Percentiles rank a stretch among this genome's conserved stretches.
phyloP scores from a whole-genome alignment of 2,797 vertebrate genomes.

The Hozukius guyotensis region DNA sequence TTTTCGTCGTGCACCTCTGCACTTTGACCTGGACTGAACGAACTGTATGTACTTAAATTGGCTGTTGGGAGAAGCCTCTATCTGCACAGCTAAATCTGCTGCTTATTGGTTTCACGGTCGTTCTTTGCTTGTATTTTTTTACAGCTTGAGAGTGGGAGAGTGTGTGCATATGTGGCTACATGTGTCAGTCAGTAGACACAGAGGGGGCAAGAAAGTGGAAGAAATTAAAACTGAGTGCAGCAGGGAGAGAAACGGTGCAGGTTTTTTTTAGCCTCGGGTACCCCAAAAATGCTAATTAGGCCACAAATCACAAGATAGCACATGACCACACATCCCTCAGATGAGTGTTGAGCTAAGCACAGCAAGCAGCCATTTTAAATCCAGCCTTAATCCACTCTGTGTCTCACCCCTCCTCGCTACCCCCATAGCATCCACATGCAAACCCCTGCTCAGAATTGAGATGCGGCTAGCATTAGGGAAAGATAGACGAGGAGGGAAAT shows the following conservation, averaged over 20 bases:
- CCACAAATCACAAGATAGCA: slow-evolving; percentile 67
- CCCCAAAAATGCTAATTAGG: slow-evolving; percentile 69
- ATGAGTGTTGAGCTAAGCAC: slow-evolving; percentile 63
- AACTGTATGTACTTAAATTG: slow-evolving; percentile 49
- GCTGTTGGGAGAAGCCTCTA: slow-evolving; percentile 29
- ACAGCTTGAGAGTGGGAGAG: slow-evolving; percentile 34
- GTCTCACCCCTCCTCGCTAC: slow-evolving; percentile 46
- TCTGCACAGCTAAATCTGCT: slow-evolving; percentile 37
- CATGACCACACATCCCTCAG: slow-evolving; percentile 61
- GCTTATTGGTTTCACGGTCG: slow-evolving; percentile 57
- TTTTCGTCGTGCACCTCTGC: slow-evolving; percentile 41
- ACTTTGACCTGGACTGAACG: slow-evolving; percentile 61
- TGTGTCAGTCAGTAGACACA: slow-evolving; percentile 17
- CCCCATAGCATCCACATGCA: slow-evolving; percentile 49
- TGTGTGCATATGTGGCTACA: slow-evolving; percentile 31
- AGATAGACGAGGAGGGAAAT: slow-evolving; percentile 62
- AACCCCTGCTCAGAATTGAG: slow-evolving; percentile 50
- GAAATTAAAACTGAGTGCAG: slow-evolving; percentile 22
- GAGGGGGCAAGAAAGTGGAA: background rate
- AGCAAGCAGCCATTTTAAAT: slow-evolving; percentile 75
- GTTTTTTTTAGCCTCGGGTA: slow-evolving; percentile 30
- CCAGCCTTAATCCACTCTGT: slow-evolving; percentile 66
- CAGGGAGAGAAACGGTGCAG: slow-evolving; percentile 1
- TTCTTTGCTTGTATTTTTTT: slow-evolving; percentile 48
- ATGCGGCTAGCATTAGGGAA: slow-evolving; percentile 55